Base-by-base conservation (phyloP, 2,797 vertebrate genomes). In the Semotilus atromaculatus region DNA sequence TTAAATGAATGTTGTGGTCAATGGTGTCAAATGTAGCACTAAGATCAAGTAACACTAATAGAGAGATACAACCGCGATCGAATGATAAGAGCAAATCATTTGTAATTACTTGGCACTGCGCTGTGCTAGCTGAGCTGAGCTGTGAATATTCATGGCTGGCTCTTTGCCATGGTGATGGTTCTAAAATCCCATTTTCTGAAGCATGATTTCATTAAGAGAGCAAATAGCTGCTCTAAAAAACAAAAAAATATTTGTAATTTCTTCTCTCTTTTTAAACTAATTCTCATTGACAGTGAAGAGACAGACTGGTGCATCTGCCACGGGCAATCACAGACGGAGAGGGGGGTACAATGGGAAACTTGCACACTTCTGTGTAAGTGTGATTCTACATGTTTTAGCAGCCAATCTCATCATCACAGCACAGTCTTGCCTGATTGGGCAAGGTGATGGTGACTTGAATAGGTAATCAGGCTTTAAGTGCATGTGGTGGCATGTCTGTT, bases 81-180 rank as follows among this genome's bases (percentile, higher is more conserved):
- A n/a, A n/a, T n/a, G n/a, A n/a, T n/a, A n/a, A n/a, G n/a, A n/a
- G n/a, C n/a, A n/a, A n/a, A n/a, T n/a, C n/a, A n/a, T n/a, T n/a
- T n/a, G n/a, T n/a, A n/a, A n/a, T n/a, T n/a, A n/a, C n/a, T n/a
- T n/a, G n/a, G n/a, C n/a, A n/a, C n/a, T n/a, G n/a, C n/a, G n/a
- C n/a, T n/a, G n/a, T n/a, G n/a, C n/a, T n/a, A n/a, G n/a, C n/a
- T n/a, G n/a, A 75, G 74, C 51, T 77, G 89, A 79, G 26, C 81
- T 5, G 34, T 92, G 87, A 89, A 92, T 93, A 93, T 93, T 93
- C 88, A 92, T 91, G 43, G 8, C 8, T 83, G 84, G 71, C n/a
- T 62, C 45, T 45, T 81, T 55, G 87, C 84, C 81, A 55, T 79
- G 87, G 62, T 81, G 34, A 70, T 62, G 76, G 55, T 31, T 48